Evolutionary conservation across 2,888 invertebrate genomes (phyloP).

Genomic region (Lomographa bimaculata): DNA sequence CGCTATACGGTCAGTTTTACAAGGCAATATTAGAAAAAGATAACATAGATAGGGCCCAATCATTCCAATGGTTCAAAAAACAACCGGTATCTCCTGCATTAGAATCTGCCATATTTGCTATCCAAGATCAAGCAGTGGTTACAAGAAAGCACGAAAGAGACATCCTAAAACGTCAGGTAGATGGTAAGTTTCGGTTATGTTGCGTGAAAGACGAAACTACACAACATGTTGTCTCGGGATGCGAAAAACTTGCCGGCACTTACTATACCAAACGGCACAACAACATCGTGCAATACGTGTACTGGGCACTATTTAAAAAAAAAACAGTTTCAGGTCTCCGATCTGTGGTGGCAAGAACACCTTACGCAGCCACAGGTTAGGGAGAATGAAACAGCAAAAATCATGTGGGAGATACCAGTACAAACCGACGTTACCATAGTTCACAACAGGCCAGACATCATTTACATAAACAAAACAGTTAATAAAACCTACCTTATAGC

Average conservation of each 20-base stretch:
- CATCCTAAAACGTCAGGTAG: background rate
- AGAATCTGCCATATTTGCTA: background rate
- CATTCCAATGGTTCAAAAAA: background rate
- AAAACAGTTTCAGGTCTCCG: background rate
- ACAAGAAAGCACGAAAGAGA: background rate
- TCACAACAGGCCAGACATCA: constrained; percentile 12
- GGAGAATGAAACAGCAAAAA: constrained; percentile 11
- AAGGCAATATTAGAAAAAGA: background rate
- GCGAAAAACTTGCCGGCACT: background rate
- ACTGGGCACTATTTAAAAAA: background rate
- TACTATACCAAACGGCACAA: background rate
- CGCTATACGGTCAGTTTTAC: background rate
- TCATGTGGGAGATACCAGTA: constrained; percentile 9
- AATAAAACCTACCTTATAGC: background rate
- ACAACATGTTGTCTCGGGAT: background rate
- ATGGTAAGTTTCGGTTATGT: background rate
- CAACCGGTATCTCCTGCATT: background rate
- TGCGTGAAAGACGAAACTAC: background rate
- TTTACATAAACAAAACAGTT: constrained; percentile 6
- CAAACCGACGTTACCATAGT: constrained; percentile 6
- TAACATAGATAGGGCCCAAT: background rate
- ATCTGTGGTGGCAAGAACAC: background rate
- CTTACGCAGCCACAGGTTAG: constrained; percentile 4
- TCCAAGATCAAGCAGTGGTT: no score
- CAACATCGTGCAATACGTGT: background rate